These are phyloP conservation scores for Cosmia pyralina DNA, from an alignment of 2,888 invertebrate species.

Conservation along the genomic window DNA sequence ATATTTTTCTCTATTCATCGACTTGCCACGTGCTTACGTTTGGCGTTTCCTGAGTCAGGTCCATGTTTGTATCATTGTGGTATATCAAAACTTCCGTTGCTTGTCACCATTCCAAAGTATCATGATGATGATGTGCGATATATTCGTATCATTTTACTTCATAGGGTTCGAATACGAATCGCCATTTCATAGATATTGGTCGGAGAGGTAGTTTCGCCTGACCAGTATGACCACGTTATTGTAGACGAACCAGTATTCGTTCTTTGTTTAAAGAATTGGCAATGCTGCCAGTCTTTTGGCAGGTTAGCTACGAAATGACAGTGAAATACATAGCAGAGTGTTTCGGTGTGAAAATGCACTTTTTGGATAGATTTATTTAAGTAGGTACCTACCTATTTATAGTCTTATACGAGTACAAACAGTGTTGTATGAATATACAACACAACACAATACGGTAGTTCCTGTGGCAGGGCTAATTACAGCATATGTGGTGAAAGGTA, in stretches of 20 bases:
- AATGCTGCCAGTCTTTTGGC: background rate
- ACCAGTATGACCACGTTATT: constrained; percentile 22
- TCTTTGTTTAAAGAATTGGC: background rate
- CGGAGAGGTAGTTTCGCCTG: background rate
- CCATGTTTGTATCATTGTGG: constrained; percentile 19
- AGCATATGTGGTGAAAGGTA: constrained; percentile 13
- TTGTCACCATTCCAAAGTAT: constrained; percentile 40
- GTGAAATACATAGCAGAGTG: no score
- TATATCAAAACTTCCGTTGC: constrained; percentile 24
- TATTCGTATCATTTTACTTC: constrained; percentile 22
- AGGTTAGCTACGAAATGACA: background rate
- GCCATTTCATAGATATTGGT: constrained; percentile 16
- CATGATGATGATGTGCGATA: constrained; percentile 20
- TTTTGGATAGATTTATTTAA: background rate
- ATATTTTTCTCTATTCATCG: constrained; percentile 4
- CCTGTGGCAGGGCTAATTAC: constrained; percentile 15
- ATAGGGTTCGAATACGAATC: constrained; percentile 9
- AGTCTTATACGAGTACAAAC: no score
- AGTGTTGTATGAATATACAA: background rate
- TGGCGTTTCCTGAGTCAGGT: constrained; percentile 15
- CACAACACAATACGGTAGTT: background rate
- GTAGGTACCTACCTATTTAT: background rate
- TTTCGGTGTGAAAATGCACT: background rate
- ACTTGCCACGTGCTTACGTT: background rate
- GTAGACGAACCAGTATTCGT: no score